Conservation (phyloP, 2,888 invertebrate species). For the Lithophane ornitopus region DNA sequence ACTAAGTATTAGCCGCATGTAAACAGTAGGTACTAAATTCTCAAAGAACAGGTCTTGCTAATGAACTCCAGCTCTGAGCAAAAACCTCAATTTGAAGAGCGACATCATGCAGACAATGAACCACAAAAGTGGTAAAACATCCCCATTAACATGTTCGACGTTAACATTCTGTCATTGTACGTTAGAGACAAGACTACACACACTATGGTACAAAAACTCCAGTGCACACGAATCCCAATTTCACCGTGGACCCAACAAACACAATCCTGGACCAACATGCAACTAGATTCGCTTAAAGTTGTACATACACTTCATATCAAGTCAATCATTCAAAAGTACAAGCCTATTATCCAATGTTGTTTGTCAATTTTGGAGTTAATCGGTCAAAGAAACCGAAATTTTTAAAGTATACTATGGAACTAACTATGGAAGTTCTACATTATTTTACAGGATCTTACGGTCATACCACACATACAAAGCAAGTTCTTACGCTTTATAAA, state of each 20-base stretch:
- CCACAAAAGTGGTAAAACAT: conserved; percentile 36
- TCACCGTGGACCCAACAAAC: background rate
- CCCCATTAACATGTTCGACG: conserved; percentile 29
- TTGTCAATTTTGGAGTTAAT: background rate
- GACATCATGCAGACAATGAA: conserved; percentile 40
- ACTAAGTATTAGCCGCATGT: background rate
- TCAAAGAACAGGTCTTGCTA: conserved; percentile 35
- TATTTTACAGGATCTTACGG: background rate
- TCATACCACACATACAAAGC: too few species aligned
- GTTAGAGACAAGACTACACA: background rate
- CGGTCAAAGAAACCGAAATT: background rate
- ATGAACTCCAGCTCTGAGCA: conserved; percentile 21
- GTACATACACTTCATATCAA: background rate
- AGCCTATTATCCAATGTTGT: background rate
- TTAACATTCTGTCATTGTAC: conserved; percentile 44
- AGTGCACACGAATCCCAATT: background rate
- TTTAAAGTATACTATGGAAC: background rate
- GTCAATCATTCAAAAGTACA: background rate
- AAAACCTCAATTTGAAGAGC: conserved; percentile 26
- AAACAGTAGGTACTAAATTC: background rate
- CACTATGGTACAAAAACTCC: background rate
- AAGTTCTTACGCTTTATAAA: background rate
- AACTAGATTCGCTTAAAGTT: background rate
- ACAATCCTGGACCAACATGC: background rate
- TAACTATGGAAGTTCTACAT: background rate